Conservation (phyloP, 2,113 vertebrate genomes). For the Heterocephalus glaber region DNA sequence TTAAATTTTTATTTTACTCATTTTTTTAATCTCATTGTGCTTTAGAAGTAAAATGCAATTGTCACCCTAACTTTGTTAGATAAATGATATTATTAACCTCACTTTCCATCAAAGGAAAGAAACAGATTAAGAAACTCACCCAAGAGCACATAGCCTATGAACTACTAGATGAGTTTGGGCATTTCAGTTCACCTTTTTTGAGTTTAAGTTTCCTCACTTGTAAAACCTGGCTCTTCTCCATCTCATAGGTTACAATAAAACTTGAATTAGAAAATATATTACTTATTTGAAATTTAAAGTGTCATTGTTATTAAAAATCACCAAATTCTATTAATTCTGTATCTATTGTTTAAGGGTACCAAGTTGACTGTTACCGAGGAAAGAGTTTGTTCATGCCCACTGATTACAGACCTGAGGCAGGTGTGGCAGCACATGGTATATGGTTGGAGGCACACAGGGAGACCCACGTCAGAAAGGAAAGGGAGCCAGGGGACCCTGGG, state of each 20-base stretch:
- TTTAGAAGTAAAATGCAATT: not conserved
- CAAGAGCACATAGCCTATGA: not conserved
- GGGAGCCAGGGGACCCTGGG: not conserved
- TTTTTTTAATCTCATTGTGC: not conserved
- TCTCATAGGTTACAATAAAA: not conserved
- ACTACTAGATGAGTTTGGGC: not conserved
- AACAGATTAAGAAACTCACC: not conserved
- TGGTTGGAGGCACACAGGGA: not conserved
- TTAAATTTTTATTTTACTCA: not conserved
- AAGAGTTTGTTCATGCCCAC: not conserved
- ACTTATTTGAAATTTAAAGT: not conserved
- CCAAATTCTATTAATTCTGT: not conserved
- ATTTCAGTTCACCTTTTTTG: conserved; percentile 8
- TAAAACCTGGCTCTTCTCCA: conserved; percentile 14
- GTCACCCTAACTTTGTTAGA: not conserved
- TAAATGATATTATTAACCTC: not conserved
- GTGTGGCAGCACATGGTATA: not conserved
- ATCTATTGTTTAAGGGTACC: not conserved
- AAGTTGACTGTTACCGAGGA: not conserved
- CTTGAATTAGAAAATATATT: not conserved
- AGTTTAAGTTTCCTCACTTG: not conserved
- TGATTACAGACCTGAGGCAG: not conserved
- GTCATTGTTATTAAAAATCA: not conserved
- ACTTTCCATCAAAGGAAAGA: not conserved
- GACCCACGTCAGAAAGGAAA: not conserved